Conservation (phyloP, 2,113 vertebrate species). For the Ahaetulla prasina region DNA sequence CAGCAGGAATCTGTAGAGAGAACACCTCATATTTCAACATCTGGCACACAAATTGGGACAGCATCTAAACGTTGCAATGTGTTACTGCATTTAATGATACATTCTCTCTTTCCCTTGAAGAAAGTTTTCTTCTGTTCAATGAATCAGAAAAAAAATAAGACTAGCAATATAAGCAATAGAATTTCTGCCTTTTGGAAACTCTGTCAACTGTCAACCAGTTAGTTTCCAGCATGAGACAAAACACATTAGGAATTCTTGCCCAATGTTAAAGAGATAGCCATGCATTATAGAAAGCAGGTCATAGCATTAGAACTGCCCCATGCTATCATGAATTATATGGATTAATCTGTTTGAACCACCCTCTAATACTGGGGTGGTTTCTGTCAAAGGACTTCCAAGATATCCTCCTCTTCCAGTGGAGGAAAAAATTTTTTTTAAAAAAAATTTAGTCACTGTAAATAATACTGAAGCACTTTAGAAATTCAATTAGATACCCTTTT, state of each 20-base stretch:
- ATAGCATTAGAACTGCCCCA: not conserved
- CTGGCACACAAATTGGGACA: conserved; percentile 47
- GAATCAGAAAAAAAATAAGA: not conserved
- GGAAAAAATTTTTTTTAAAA: not conserved
- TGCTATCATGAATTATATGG: not conserved
- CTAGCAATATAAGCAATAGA: not conserved
- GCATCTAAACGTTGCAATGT: conserved; percentile 43
- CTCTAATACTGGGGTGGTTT: not conserved
- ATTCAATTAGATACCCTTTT: not conserved
- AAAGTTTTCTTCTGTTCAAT: not conserved
- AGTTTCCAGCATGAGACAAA: not conserved
- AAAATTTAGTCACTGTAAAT: not conserved
- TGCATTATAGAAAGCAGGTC: not conserved
- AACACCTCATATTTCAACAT: conserved; percentile 51
- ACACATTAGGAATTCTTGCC: not conserved
- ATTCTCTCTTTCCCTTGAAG: not conserved
- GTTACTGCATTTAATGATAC: conserved; percentile 11
- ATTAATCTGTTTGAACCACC: not conserved
- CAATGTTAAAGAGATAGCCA: not conserved
- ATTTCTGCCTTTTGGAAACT: no score
- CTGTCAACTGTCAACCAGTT: not conserved
- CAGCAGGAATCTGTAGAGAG: conserved; percentile 81
- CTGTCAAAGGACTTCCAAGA: not conserved
- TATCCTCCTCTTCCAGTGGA: not conserved
- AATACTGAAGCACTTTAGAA: not conserved